Evolutionary conservation across 2,888 invertebrate species (phyloP).

Genomic region (Plebejus anna): DNA sequence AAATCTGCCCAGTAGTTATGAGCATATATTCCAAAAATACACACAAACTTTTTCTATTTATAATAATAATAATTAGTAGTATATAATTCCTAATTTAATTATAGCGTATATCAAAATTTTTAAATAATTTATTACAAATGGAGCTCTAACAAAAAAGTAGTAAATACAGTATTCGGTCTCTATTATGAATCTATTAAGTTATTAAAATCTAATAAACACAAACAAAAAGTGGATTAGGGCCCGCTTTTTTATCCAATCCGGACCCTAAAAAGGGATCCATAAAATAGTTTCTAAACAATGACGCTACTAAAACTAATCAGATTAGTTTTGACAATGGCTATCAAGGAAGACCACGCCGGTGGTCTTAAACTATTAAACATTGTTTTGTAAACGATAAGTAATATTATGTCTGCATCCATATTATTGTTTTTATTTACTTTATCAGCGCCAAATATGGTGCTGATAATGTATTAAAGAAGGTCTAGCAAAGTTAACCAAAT

Average conservation of each 20-base stretch:
- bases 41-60: no score
- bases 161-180: not conserved
- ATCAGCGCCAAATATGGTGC: not conserved
- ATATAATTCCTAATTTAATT: not conserved
- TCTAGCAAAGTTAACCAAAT: not conserved
- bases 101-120: not conserved
- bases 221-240: not conserved
- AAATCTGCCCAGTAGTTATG: no score
- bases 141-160: not conserved
- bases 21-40: no score
- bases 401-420: not conserved
- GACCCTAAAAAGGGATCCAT: not conserved
- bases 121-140: not conserved
- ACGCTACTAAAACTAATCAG: slow-evolving; percentile 5
- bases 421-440: not conserved
- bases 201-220: not conserved
- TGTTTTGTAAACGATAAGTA: not conserved
- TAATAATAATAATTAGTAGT: no score
- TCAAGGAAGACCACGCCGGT: not conserved
- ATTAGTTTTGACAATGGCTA: slow-evolving; percentile 16
- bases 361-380: not conserved
- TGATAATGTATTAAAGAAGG: not conserved
- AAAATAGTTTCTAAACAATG: not conserved
- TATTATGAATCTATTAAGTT: not conserved
- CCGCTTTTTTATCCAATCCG: not conserved